Evolutionary conservation across 2,888 invertebrate species (phyloP), one percentile per base, ranked within the genome.

Genomic region (Nomada goodeniana): DNA sequence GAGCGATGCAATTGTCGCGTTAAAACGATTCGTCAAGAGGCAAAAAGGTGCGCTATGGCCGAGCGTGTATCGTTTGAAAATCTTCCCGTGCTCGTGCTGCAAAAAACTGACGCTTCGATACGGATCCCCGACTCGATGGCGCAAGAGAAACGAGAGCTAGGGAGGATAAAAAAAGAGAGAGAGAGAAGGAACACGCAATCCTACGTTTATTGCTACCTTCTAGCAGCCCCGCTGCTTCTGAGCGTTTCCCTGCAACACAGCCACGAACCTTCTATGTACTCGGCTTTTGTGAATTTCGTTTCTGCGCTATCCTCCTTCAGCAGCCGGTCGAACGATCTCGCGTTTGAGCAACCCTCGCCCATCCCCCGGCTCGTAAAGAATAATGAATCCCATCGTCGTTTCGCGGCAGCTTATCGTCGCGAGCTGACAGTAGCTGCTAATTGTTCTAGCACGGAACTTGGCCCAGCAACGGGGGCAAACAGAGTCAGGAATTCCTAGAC

Each of bases 11-110:
- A 57, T 50, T 13, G 23, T 23, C 47, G 55, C 73, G 73, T 59
- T 78, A 53, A 77, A 77, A 36, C 59, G 42, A 72, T 65, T 50
- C 67, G 59, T 73, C 73, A 13, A 44, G 53, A 18, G 59, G 59
- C 18, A 59, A 64, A 63, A 71, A 52, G 15, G 20, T 53, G 36
- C 36, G 52, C 47, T 50, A 18, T 15, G 2, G 20, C 52, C 20
- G 29, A 20, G 20, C 36, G 53, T 15, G 20, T 36, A 36, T 15
- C 20, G n/a, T 18, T 68, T 18, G 7, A 57, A 42, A 26, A 57
- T 67, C 67, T 67, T 15, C 23, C 10, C 20, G 5, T 44, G n/a
- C 20, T 23, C n/a, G 15, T 15, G 20, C 18, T 0, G 18, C 18
- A 47, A 64, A 64, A 26, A 47, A 47, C 47, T 23, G 18, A 2